These are phyloP conservation scores for Herpetotheres cachinnans DNA, from an alignment of 2,113 vertebrate genomes.

Conservation along the genomic window DNA sequence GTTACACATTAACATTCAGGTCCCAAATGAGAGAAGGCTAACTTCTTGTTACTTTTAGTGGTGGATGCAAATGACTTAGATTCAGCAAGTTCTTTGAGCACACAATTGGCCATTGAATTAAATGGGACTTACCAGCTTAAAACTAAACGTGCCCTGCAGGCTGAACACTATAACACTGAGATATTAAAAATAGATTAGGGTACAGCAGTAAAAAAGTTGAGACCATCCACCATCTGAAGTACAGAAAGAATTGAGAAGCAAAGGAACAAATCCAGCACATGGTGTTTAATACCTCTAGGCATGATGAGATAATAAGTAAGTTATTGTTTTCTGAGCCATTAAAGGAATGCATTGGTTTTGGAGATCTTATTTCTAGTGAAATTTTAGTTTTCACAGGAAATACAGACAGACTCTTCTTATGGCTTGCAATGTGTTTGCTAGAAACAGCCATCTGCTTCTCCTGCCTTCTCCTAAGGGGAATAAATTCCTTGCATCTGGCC, in stretches of 20 bases:
- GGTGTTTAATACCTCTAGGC: slow-evolving; percentile 25
- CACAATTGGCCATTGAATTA: slow-evolving; percentile 27
- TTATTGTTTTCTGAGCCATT: slow-evolving; percentile 45
- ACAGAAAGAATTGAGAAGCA: not conserved
- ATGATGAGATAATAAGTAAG: slow-evolving; percentile 36
- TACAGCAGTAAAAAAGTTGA: not conserved
- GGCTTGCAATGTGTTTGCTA: slow-evolving; percentile 40
- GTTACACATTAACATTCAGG: not conserved
- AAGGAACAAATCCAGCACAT: not conserved
- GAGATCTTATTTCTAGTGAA: slow-evolving; percentile 25
- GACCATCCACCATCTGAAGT: slow-evolving; percentile 4
- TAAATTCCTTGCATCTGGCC: slow-evolving; percentile 63
- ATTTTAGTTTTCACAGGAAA: slow-evolving; percentile 40
- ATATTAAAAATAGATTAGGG: slow-evolving; percentile 50
- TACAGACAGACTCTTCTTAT: not conserved
- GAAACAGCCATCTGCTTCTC: slow-evolving; percentile 57
- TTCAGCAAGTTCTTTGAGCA: slow-evolving; percentile 14
- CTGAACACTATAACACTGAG: not conserved
- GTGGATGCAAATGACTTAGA: not conserved
- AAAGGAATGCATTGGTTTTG: slow-evolving; percentile 21
- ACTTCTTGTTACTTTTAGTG: not conserved
- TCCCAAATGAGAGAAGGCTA: not conserved
- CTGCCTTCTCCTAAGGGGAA: slow-evolving; percentile 35
- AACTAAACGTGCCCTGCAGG: not conserved
- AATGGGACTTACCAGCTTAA: slow-evolving; percentile 13